Base-by-base conservation (phyloP, 2,888 invertebrate genomes). In the Scrobipalpa costella region DNA sequence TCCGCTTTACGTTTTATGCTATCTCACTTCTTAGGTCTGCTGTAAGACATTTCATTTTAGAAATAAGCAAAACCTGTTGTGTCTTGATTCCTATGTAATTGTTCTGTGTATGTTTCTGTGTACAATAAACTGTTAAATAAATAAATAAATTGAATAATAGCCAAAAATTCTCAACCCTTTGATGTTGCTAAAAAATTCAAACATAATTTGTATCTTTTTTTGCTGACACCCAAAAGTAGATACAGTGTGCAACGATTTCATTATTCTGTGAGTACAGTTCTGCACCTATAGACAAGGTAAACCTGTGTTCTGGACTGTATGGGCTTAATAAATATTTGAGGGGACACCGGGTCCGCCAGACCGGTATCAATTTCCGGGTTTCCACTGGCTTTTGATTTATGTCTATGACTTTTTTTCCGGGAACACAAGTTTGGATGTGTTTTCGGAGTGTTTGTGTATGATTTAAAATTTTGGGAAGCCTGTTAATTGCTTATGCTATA, bases 291-390 rank as follows among this genome's bases (percentile, higher is more conserved):
- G n/a, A 27, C 33, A 3, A n/a, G 2, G 11, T 6, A n/a, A 34
- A 13, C 27, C 15, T 55, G 55, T 55, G 55, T 55, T 33, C 5
- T 34, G 7, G 34, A 8, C 55, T 67, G 64, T 66, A 60, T 62
- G 64, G 59, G 61, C 66, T 65, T 66, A 64, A 64, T 66, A 64
- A 64, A 66, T 66, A 66, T 66, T 77, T 75, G 71, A 71, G 69
- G 69, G 80, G 78, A 80, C 75, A 72, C 71, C 71, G 66, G 66
- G 76, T 73, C 73, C 72, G 80, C 77, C 80, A 78, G 79, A 80
- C 73, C 81, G 83, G 85, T 86, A 86, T 86, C 85, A 86, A 87
- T 88, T 87, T 88, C 88, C 88, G 86, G 83, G 71, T 75, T 77
- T 77, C 77, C 78, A 77, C 75, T 76, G 78, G 78, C 79, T 77